Conservation (phyloP, 2,888 invertebrate genomes). For the Dione vanillae region DNA sequence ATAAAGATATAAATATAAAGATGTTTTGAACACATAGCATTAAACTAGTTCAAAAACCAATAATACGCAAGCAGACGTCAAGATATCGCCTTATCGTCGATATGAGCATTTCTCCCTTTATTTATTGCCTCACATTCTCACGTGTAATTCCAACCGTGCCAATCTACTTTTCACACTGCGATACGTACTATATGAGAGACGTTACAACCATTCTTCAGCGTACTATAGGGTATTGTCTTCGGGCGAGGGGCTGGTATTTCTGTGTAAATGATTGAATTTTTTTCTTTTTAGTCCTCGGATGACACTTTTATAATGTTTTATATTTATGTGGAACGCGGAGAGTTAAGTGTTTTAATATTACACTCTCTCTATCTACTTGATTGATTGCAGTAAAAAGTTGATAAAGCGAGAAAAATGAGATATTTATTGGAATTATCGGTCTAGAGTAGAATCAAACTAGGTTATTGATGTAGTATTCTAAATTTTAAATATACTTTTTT, state of each 20-base stretch:
- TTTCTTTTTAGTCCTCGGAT: neutral
- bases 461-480: too few species aligned
- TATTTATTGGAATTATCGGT: too few species aligned
- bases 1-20: neutral
- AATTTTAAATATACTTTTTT: too few species aligned
- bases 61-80: constrained; percentile 33
- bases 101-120: constrained; percentile 34
- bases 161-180: constrained; percentile 13
- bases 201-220: neutral
- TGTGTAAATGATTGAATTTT: neutral
- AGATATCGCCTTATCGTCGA: constrained; percentile 40
- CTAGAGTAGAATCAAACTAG: too few species aligned
- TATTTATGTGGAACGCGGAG: too few species aligned
- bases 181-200: neutral
- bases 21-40: neutral
- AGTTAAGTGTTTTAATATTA: too few species aligned
- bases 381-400: too few species aligned
- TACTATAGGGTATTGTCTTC: constrained; percentile 14
- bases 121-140: constrained; percentile 20
- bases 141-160: constrained; percentile 26
- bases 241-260: constrained; percentile 11
- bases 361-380: too few species aligned
- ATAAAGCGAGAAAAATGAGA: too few species aligned
- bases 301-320: too few species aligned
- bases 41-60: constrained; percentile 26